Evolutionary conservation across 2,888 invertebrate genomes (phyloP).

Genomic region (Chironomus riparius): DNA sequence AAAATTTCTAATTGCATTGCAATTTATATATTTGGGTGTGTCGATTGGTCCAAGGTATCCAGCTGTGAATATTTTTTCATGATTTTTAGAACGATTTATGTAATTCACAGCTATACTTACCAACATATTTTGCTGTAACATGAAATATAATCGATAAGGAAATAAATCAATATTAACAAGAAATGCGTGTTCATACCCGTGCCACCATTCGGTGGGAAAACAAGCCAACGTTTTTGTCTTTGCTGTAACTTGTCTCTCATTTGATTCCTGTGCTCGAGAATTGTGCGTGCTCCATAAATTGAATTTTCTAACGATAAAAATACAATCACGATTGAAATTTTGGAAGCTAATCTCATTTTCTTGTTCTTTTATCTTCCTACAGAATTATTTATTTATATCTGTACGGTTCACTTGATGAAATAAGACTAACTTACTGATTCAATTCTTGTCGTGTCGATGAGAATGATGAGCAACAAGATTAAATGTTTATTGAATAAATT

Average conservation of each 20-base stretch:
- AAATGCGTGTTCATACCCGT: not conserved
- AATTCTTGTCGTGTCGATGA: not conserved
- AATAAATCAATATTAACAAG: not conserved
- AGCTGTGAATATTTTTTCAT: not conserved
- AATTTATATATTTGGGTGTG: slow-evolving; percentile 6
- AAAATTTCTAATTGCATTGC: slow-evolving; percentile 16
- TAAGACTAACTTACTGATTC: not conserved
- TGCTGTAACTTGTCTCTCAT: not conserved
- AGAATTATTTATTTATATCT: not conserved
- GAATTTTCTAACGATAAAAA: not conserved
- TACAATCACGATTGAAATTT: not conserved
- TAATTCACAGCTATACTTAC: not conserved
- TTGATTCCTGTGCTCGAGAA: not conserved
- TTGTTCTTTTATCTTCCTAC: not conserved
- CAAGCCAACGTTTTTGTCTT: slow-evolving; percentile 7
- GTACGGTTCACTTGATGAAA: not conserved
- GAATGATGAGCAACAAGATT: not conserved
- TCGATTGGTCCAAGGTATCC: slow-evolving; percentile 8
- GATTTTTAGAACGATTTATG: not conserved
- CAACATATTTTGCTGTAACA: not conserved
- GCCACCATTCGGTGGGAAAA: slow-evolving; percentile 16
- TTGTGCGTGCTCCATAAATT: not conserved
- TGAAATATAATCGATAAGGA: not conserved
- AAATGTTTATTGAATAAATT: not conserved
- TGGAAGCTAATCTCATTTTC: not conserved